A percentile compares a stretch with the other conserved stretches of the same genome.
phyloP scores from a whole-genome alignment of 1,140 invertebrate species.

The Coenobita brevimanus region DNA sequence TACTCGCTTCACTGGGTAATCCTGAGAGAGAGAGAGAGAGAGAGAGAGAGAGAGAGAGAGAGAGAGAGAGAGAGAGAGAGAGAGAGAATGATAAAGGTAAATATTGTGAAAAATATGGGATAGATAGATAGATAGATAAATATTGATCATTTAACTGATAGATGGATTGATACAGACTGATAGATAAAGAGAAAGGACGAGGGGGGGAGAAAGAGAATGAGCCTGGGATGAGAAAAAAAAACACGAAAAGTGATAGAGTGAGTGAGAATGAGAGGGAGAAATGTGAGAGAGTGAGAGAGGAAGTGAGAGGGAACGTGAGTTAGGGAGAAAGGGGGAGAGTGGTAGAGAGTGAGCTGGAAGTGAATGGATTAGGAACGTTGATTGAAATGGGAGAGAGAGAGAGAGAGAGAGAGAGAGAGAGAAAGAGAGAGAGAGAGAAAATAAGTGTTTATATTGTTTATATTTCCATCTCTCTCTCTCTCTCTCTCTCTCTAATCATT shows the following conservation, averaged over 20 bases:
- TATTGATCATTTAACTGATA: not conserved
- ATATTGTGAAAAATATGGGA: not conserved
- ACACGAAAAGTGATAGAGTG: not conserved
- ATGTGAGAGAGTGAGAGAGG: constrained; percentile 2
- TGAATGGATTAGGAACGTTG: too few species aligned
- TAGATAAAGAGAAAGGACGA: not conserved
- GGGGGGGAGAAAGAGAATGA: not conserved
- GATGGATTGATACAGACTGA: not conserved
- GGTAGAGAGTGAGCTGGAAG: not conserved
- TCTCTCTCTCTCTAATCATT: too few species aligned
- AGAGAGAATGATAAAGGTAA: not conserved
- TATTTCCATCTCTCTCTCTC: too few species aligned
- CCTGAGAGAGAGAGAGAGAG: not conserved
- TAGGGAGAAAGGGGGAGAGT: not conserved
- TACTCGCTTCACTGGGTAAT: too few species aligned
- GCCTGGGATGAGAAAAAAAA: not conserved
- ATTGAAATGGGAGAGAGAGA: not conserved
- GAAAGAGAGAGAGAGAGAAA: too few species aligned
- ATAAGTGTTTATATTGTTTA: not conserved
- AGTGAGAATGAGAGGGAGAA: not conserved
- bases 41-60: not conserved
- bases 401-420: not conserved
- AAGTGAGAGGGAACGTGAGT: not conserved
- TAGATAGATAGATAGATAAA: not conserved
- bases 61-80: not conserved